Evolutionary conservation across 2,113 vertebrate genomes (phyloP).

Genomic region (Symphodus melops): DNA sequence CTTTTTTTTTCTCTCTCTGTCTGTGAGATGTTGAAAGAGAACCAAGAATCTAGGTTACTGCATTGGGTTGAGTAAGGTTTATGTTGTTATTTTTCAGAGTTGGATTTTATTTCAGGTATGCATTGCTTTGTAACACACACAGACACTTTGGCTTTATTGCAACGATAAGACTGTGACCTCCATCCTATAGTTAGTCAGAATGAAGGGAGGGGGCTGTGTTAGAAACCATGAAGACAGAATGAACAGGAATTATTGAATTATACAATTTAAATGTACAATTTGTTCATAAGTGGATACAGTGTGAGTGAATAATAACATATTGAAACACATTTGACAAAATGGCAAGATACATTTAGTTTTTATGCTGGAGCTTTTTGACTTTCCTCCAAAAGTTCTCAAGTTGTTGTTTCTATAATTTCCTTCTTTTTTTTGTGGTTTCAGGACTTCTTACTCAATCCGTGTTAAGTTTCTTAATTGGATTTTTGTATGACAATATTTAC

Average conservation of each 20-base stretch:
- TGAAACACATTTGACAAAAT: no score
- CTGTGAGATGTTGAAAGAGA: conserved; percentile 56
- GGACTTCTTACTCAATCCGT: not conserved
- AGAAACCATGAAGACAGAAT: not conserved
- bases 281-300: no score
- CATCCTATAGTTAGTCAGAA: conserved; percentile 14
- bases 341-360: no score
- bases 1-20: conserved; percentile 33
- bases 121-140: conserved; percentile 25
- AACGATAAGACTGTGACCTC: conserved; percentile 5
- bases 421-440: not conserved
- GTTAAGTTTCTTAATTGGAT: not conserved
- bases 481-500: not conserved
- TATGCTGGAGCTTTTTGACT: no score
- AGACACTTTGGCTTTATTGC: conserved; percentile 1
- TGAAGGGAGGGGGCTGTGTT: not conserved
- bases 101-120: conserved; percentile 60
- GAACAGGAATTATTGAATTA: no score
- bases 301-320: no score
- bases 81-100: conserved; percentile 38
- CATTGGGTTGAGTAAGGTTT: conserved; percentile 41
- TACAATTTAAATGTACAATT: no score
- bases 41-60: conserved; percentile 49
- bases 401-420: no score
- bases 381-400: no score